Evolutionary conservation across 2,113 vertebrate species (phyloP).

Genomic region (Talpa occidentalis): DNA sequence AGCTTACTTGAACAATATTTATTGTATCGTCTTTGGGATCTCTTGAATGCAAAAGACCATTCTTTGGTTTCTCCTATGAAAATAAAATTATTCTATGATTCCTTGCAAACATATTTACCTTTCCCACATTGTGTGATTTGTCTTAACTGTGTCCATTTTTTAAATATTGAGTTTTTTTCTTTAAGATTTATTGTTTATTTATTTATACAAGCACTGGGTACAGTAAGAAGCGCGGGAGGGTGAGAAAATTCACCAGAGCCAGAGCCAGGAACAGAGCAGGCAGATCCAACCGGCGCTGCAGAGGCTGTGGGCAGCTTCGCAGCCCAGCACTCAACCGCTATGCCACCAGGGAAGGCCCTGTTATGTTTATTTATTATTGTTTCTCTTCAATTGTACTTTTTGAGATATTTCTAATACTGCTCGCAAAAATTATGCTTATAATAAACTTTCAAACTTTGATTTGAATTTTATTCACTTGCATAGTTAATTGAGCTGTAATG

Average conservation of each 20-base stretch:
- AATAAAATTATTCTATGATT: background rate
- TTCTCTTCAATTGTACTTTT: background rate
- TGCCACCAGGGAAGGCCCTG: too few species aligned
- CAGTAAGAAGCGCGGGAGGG: too few species aligned
- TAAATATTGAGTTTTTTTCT: too few species aligned
- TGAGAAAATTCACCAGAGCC: too few species aligned
- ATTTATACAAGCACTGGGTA: too few species aligned
- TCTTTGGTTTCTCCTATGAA: background rate
- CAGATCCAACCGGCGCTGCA: too few species aligned
- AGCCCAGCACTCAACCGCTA: too few species aligned
- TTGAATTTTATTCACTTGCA: background rate
- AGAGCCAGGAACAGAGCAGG: too few species aligned
- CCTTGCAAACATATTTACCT: background rate
- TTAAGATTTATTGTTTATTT: too few species aligned
- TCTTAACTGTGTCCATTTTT: background rate
- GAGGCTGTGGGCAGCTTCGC: too few species aligned
- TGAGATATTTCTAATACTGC: background rate
- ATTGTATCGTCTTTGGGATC: conserved; percentile 18
- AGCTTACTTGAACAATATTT: background rate
- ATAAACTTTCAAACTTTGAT: background rate
- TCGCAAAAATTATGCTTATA: conserved; percentile 14
- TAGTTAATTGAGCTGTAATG: background rate
- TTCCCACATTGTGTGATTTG: background rate
- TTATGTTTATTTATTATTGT: conserved; percentile 24
- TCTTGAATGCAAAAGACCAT: background rate